These are phyloP conservation scores for Ictalurus furcatus DNA, from an alignment of 2,113 vertebrate genomes.

Conservation along the genomic window DNA sequence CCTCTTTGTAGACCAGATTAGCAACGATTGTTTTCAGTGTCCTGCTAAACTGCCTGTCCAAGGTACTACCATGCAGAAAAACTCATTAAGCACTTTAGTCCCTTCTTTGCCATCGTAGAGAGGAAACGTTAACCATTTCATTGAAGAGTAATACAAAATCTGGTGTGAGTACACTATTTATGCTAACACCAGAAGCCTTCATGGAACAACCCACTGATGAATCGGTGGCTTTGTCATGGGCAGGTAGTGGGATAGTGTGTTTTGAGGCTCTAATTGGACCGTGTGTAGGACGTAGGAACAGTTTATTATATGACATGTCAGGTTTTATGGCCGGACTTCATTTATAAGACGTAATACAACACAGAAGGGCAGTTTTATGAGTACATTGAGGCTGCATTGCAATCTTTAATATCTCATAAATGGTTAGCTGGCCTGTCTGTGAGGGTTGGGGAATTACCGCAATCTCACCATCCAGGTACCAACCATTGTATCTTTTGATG, in stretches of 20 bases:
- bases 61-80: conserved; percentile 59
- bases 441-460: background rate
- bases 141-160: conserved; percentile 46
- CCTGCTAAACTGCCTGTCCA: conserved; percentile 60
- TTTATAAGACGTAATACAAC: conserved; percentile 25
- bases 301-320: conserved; percentile 8
- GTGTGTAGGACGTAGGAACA: background rate
- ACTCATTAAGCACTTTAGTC: conserved; percentile 62
- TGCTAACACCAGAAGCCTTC: conserved; percentile 52
- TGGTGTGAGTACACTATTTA: conserved; percentile 58
- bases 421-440: background rate
- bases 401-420: conserved; percentile 27
- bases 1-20: conserved; percentile 69
- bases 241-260: conserved; percentile 1
- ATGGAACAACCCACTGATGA: conserved; percentile 47
- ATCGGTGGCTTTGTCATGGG: conserved; percentile 18
- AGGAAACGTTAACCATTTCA: conserved; percentile 47
- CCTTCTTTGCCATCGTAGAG: conserved; percentile 32
- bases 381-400: background rate
- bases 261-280: conserved; percentile 39
- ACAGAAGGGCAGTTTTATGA: conserved; percentile 12
- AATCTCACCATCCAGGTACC: background rate
- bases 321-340: conserved; percentile 8
- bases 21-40: conserved; percentile 65
- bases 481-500: background rate